Percentiles rank a stretch among this genome's conserved stretches.
phyloP scores from a whole-genome alignment of 2,113 vertebrate species.

The Murina feae region DNA sequence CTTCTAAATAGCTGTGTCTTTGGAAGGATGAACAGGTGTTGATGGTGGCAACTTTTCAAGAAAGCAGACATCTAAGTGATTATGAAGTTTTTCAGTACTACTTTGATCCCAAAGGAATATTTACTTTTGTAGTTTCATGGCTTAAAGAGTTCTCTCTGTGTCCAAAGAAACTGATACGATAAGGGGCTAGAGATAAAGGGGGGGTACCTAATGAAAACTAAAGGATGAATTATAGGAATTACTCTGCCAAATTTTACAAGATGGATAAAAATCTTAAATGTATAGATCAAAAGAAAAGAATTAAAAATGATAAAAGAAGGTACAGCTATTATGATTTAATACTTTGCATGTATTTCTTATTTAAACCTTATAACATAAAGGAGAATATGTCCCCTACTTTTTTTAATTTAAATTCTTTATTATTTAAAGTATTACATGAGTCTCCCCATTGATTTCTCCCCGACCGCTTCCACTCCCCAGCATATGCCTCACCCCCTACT shows the following conservation, averaged over 20 bases:
- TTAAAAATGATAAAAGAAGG: not conserved
- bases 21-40: not conserved
- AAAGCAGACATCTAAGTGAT: not conserved
- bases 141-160: not conserved
- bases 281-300: not conserved
- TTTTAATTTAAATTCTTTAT: too few relatives aligned
- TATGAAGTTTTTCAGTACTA: not conserved
- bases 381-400: not conserved
- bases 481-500: too few relatives aligned
- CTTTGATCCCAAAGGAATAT: not conserved
- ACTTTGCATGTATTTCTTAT: not conserved
- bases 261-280: not conserved
- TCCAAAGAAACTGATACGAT: not conserved
- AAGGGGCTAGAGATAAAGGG: accelerated
- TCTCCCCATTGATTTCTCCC: too few relatives aligned
- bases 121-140: not conserved
- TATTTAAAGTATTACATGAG: too few relatives aligned
- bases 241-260: not conserved
- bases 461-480: too few relatives aligned
- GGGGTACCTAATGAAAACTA: not conserved
- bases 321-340: not conserved
- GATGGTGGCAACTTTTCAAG: not conserved
- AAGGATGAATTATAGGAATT: not conserved
- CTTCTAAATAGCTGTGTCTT: not conserved
- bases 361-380: not conserved